Base-by-base conservation (phyloP, 2,113 vertebrate genomes). In the Chelonoidis abingdonii region DNA sequence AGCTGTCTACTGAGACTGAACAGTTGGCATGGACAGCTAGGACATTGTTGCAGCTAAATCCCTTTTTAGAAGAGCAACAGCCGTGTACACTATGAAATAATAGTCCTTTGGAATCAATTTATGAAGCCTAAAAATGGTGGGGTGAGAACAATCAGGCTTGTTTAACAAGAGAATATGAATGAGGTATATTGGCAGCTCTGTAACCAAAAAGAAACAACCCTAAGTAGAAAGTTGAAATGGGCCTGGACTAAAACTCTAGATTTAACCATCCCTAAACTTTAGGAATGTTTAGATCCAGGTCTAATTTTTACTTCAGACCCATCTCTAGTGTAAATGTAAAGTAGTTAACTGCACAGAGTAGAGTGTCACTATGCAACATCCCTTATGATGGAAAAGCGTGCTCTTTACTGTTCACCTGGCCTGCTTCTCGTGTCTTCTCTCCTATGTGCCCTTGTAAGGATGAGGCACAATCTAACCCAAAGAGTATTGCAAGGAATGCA, bases 31-130 rank as follows among this genome's bases (percentile, higher is more conserved):
- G 17, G 3, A 3, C 87, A 78, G 17, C 7, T 7, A 65, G 62
- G 81, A 8, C 31, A 35, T 57, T 38, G 17, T 82, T 94, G 50
- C 79, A 56, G 17, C 3, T 29, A 65, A 53, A 88, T 21, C 41
- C n/a, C 62, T 10, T 49, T 84, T 75, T 49, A 78, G 49, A 8
- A n/a, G 53, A 78, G 14, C n/a, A 29, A 75, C 62, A 31, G 41
- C 24, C 22, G 38, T 50, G 7, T 1, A 8, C 35, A 69, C 75
- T 80, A 0, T 1, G 4, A 25, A 69, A 54, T 52, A 4, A 0
- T 41, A 49, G 81, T 79, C 91, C 85, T 59, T 17, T 84, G 80
- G 89, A 91, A 91, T 75, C 78, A 83, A 92, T 83, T 86, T 17
- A 1, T 7, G 5, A 4, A 19, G 75, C 41, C 78, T 50, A 82